Conservation (phyloP, 2,888 invertebrate species). For the Smittia aterrima region DNA sequence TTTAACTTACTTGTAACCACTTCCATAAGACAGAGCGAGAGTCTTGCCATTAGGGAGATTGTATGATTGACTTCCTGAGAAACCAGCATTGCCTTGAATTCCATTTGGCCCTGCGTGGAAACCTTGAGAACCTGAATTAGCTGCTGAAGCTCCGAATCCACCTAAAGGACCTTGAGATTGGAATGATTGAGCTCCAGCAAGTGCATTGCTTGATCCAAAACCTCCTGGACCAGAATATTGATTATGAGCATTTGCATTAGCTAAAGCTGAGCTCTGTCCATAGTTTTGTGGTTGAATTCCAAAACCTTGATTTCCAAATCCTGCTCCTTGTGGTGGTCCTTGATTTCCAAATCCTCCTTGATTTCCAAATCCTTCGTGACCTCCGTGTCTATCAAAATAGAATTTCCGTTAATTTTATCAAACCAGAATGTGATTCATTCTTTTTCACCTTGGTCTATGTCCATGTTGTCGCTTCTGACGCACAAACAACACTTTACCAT, state of each 20-base stretch:
- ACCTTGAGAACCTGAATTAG: slow-evolving; percentile 51
- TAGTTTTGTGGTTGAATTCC: neutral
- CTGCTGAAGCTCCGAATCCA: slow-evolving; percentile 51
- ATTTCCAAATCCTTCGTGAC: too few relatives aligned
- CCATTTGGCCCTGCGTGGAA: slow-evolving; percentile 48
- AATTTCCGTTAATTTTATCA: too few relatives aligned
- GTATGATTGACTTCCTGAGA: slow-evolving; percentile 52
- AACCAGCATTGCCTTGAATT: slow-evolving; percentile 48
- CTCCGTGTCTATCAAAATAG: too few relatives aligned
- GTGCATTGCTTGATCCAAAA: slow-evolving; percentile 47
- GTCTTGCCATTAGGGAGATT: slow-evolving; percentile 53
- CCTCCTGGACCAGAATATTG: slow-evolving; percentile 46
- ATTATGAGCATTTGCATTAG: slow-evolving; percentile 49
- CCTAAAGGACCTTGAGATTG: slow-evolving; percentile 48
- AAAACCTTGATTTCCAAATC: neutral
- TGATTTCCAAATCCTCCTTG: too few relatives aligned
- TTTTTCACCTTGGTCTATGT: too few relatives aligned
- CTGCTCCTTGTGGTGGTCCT: too few relatives aligned
- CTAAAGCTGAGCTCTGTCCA: slow-evolving; percentile 43
- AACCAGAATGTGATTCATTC: too few relatives aligned
- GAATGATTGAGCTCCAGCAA: slow-evolving; percentile 52
- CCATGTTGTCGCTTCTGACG: too few relatives aligned
- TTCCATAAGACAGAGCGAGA: slow-evolving; percentile 51
- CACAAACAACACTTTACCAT: too few relatives aligned
- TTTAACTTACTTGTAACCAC: slow-evolving; percentile 44